Conservation (phyloP, 2,797 vertebrate genomes). For the Tenualosa ilisha region DNA sequence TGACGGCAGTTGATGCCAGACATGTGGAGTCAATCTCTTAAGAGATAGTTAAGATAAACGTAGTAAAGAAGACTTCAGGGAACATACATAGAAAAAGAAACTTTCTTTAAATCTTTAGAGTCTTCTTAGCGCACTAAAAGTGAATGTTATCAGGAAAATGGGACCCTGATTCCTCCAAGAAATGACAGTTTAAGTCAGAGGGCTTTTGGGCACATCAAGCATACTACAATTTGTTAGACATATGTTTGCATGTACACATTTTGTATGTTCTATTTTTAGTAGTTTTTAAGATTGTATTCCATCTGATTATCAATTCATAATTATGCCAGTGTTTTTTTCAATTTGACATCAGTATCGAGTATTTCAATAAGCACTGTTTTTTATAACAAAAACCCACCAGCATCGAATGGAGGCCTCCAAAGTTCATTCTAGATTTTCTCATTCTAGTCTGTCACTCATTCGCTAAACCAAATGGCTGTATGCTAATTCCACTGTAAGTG, state of each 20-base stretch:
- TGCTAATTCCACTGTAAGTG: not conserved
- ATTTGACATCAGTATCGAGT: too few relatives aligned
- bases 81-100: too few relatives aligned
- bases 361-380: not conserved
- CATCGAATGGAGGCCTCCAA: not conserved
- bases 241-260: not conserved
- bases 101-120: too few relatives aligned
- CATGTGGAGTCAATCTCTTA: too few relatives aligned
- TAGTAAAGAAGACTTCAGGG: too few relatives aligned
- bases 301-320: not conserved
- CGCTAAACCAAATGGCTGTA: too few relatives aligned
- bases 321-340: not conserved
- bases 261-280: not conserved
- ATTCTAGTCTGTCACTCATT: not conserved
- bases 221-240: not conserved
- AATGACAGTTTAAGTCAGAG: not conserved
- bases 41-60: too few relatives aligned
- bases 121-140: too few relatives aligned
- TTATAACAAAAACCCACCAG: not conserved
- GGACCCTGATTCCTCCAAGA: not conserved
- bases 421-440: not conserved
- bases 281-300: not conserved
- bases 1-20: too few relatives aligned
- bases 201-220: too few relatives aligned
- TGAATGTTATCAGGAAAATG: too few relatives aligned